These are phyloP conservation scores for Agonopterix arenella DNA, from an alignment of 2,888 invertebrate genomes.

Conservation along the genomic window DNA sequence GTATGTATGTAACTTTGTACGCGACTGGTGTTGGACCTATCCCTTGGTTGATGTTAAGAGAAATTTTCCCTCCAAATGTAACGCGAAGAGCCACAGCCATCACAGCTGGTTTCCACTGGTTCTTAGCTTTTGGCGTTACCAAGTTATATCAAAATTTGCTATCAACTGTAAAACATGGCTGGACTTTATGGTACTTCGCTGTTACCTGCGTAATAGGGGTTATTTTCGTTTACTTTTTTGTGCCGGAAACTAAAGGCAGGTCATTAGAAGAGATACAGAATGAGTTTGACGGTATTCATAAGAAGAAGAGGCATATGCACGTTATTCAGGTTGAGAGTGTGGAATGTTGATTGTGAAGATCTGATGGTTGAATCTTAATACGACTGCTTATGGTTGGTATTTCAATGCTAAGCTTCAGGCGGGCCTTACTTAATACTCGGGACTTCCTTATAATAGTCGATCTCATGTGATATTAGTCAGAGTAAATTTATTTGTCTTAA, in stretches of 20 bases:
- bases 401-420: no score
- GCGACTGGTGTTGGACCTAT: conserved; percentile 83
- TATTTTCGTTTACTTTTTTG: conserved; percentile 78
- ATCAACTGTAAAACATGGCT: conserved; percentile 71
- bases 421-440: no score
- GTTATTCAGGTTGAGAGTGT: conserved; percentile 62
- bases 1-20: conserved; percentile 77
- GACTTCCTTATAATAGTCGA: no score
- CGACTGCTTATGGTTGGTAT: no score
- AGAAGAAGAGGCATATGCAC: conserved; percentile 57
- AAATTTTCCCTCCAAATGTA: conserved; percentile 80
- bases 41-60: conserved; percentile 83
- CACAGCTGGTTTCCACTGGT: conserved; percentile 83
- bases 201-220: conserved; percentile 75
- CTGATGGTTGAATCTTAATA: no score
- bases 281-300: conserved; percentile 65
- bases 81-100: conserved; percentile 81
- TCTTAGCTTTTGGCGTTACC: conserved; percentile 80
- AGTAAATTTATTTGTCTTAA: no score
- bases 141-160: conserved; percentile 79
- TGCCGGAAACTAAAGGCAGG: conserved; percentile 83
- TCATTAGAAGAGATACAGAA: conserved; percentile 73
- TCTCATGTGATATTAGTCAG: no score
- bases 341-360: neutral
- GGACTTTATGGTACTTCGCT: conserved; percentile 82